A percentile compares a stretch with the other conserved stretches of the same genome.
Conservation (phyloP, 2,797 vertebrate species). For the Schizopygopsis malacanthus region DNA sequence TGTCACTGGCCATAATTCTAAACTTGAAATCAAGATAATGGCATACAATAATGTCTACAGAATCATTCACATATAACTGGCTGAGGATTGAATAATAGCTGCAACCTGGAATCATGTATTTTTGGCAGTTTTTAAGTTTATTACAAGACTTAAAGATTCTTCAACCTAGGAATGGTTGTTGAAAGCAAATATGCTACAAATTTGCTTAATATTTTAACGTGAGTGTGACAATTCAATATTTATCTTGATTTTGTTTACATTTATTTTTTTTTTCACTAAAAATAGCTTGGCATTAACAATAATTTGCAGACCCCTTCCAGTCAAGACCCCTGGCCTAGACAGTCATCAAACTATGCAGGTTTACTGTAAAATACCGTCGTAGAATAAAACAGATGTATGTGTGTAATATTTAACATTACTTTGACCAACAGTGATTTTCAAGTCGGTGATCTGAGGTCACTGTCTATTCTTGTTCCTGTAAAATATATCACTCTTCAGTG, state of each 20-base stretch:
- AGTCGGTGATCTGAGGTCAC: slow-evolving; percentile 49
- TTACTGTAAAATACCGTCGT: background rate
- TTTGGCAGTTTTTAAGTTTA: no score
- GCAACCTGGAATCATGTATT: background rate
- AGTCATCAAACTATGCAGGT: background rate
- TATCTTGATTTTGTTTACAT: background rate
- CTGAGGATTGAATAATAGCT: no score
- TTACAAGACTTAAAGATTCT: no score
- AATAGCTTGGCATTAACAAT: background rate
- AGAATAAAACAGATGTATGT: background rate
- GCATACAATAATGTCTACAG: background rate
- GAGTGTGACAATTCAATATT: background rate
- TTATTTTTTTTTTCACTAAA: background rate
- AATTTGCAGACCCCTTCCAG: background rate
- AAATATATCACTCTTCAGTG: background rate
- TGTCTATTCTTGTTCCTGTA: slow-evolving; percentile 56
- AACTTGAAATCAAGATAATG: no score
- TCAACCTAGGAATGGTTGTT: no score
- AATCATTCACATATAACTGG: no score
- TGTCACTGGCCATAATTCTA: no score
- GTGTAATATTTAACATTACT: slow-evolving; percentile 16
- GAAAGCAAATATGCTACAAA: no score
- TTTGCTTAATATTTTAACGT: background rate
- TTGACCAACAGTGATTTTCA: slow-evolving; percentile 69
- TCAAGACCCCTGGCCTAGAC: background rate